Conservation (phyloP, 2,888 invertebrate genomes). For the Papilio elwesi region DNA sequence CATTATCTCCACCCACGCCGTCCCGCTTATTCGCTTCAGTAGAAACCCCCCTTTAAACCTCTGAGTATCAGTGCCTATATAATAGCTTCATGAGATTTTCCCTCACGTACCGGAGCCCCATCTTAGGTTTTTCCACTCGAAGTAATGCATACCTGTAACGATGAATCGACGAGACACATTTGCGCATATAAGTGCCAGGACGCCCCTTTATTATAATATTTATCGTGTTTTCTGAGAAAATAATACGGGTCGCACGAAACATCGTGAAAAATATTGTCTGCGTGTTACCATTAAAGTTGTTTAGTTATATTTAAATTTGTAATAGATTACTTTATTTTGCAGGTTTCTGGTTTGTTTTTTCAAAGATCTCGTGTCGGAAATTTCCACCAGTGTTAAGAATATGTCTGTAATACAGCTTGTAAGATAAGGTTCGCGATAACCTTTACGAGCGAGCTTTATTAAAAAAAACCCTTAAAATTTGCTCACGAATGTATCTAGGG, state of each 20-base stretch:
- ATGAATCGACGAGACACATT: conserved; percentile 6
- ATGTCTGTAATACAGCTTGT: too few relatives aligned
- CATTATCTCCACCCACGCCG: too few relatives aligned
- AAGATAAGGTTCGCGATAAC: too few relatives aligned
- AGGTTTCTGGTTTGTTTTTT: too few relatives aligned
- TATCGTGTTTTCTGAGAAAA: conserved; percentile 21
- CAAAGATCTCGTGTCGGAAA: too few relatives aligned
- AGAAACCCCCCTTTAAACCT: neutral
- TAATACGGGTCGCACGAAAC: neutral
- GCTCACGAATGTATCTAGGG: too few relatives aligned
- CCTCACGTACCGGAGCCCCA: neutral
- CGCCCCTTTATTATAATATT: conserved; percentile 26
- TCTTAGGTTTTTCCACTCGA: conserved; percentile 25
- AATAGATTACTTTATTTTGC: neutral
- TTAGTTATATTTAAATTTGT: neutral
- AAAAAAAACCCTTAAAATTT: too few relatives aligned
- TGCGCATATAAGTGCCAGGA: conserved; percentile 8
- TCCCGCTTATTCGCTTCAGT: too few relatives aligned
- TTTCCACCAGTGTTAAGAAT: too few relatives aligned
- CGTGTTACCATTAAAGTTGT: neutral
- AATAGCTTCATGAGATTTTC: conserved; percentile 2
- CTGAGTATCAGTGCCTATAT: neutral
- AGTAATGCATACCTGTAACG: conserved; percentile 1
- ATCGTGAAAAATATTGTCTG: neutral
- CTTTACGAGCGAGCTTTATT: too few relatives aligned